Evolutionary conservation across 2,888 invertebrate genomes (phyloP).

Genomic region (Patella caerulea): DNA sequence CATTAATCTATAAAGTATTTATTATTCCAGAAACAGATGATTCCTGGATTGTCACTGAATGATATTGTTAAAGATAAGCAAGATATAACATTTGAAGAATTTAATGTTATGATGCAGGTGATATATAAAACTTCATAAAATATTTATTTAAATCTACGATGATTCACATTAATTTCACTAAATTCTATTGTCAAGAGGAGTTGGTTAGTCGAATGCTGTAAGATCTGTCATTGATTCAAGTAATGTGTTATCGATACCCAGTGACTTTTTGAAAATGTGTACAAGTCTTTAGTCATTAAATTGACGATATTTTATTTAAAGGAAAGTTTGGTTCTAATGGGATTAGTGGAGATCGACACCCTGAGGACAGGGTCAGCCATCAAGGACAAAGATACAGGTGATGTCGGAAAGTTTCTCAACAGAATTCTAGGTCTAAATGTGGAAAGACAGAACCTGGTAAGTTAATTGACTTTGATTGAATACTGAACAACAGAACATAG

Average conservation of each 20-base stretch:
- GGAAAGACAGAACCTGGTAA: conserved; percentile 64
- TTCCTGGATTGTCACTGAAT: conserved; percentile 49
- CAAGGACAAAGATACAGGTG: conserved; percentile 61
- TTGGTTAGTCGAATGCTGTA: background rate
- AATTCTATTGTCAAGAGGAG: too few relatives aligned
- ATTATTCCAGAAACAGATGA: conserved; percentile 52
- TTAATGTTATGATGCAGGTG: conserved; percentile 59
- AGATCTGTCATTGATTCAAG: background rate
- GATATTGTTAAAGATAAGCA: background rate
- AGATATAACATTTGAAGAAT: conserved; percentile 41
- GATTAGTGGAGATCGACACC: conserved; percentile 57
- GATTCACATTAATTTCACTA: too few relatives aligned
- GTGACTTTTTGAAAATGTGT: too few relatives aligned
- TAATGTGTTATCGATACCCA: too few relatives aligned
- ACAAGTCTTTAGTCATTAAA: too few relatives aligned
- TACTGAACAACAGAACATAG: background rate
- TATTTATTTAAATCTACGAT: too few relatives aligned
- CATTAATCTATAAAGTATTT: too few relatives aligned
- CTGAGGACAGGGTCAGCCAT: conserved; percentile 30
- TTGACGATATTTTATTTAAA: conserved; percentile 27
- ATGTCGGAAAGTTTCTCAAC: conserved; percentile 68
- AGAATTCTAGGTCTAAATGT: conserved; percentile 66
- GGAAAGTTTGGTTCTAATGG: conserved; percentile 66
- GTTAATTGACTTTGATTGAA: conserved; percentile 2
- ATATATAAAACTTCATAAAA: background rate